Percentiles rank a stretch among this genome's conserved stretches.
These are phyloP conservation scores for Carlito syrichta DNA, from an alignment of 2,113 vertebrate genomes.

Conservation along the genomic window DNA sequence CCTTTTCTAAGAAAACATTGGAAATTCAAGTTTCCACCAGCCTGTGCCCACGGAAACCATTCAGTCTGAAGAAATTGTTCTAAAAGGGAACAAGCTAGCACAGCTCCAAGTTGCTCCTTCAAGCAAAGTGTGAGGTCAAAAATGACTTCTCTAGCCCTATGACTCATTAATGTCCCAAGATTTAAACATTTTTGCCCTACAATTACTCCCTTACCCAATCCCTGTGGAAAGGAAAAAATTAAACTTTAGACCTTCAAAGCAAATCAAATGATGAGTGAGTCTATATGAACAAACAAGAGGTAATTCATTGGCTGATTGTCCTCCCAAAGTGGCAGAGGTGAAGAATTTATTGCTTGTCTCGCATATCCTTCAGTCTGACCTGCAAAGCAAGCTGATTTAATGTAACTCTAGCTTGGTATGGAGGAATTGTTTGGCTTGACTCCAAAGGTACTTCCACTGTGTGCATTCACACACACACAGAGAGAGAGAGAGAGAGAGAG, in stretches of 20 bases:
- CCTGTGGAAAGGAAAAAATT: neutral
- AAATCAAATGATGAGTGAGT: conserved; percentile 67
- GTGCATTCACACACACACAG: conserved; percentile 82
- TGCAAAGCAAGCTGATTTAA: conserved; percentile 81
- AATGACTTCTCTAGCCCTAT: conserved; percentile 58
- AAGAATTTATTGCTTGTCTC: conserved; percentile 77
- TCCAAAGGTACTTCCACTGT: conserved; percentile 79
- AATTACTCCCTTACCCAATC: neutral
- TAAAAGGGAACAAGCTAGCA: conserved; percentile 21
- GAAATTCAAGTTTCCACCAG: conserved; percentile 5
- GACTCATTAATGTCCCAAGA: conserved; percentile 53
- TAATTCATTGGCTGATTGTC: conserved; percentile 73
- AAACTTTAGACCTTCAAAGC: conserved; percentile 47
- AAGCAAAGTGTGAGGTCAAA: conserved; percentile 64
- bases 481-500: conserved; percentile 72
- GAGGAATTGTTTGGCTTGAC: conserved; percentile 65
- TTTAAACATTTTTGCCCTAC: conserved; percentile 44
- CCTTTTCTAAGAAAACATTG: neutral
- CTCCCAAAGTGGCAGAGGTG: conserved; percentile 48
- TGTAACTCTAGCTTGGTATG: conserved; percentile 70
- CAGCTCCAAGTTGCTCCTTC: conserved; percentile 41
- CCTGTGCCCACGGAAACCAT: conserved; percentile 16
- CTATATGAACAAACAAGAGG: conserved; percentile 64
- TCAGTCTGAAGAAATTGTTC: conserved; percentile 45
- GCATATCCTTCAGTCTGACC: conserved; percentile 79